A percentile compares a stretch with the other conserved stretches of the same genome.
Conservation (phyloP, 2,113 vertebrate species). For the Perccottus glenii region DNA sequence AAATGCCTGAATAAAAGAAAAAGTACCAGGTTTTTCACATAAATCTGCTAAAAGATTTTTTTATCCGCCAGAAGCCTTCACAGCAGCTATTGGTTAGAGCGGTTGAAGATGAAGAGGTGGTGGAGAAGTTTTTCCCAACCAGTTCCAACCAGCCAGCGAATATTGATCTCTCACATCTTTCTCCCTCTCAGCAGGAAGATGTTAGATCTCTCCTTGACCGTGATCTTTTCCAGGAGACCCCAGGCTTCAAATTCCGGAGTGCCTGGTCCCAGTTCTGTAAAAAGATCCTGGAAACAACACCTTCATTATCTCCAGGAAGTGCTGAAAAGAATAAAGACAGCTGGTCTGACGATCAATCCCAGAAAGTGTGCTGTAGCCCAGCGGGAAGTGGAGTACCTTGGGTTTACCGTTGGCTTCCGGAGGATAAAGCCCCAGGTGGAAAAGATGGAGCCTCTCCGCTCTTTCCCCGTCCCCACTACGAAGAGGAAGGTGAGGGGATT, state of each 20-base stretch:
- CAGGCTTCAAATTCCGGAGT: too few species aligned
- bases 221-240: too few species aligned
- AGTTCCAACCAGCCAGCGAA: too few species aligned
- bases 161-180: too few species aligned
- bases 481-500: constrained; percentile 1
- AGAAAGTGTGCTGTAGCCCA: not conserved
- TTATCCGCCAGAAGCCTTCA: not conserved
- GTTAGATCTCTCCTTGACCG: too few species aligned
- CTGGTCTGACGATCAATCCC: too few species aligned
- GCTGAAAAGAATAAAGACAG: too few species aligned
- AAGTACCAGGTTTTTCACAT: not conserved
- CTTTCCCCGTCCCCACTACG: not conserved
- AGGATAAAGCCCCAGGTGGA: not conserved
- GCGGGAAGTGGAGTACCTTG: not conserved
- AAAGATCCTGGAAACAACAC: too few species aligned
- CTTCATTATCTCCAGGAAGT: too few species aligned
- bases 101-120: not conserved
- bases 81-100: not conserved
- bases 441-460: constrained; percentile 3
- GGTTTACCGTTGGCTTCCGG: not conserved
- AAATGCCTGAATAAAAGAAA: not conserved
- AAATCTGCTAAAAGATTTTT: not conserved
- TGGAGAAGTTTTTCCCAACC: not conserved
- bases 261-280: too few species aligned
- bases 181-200: too few species aligned